Conservation (phyloP, 1,140 invertebrate species). For the Ylistrum balloti region DNA sequence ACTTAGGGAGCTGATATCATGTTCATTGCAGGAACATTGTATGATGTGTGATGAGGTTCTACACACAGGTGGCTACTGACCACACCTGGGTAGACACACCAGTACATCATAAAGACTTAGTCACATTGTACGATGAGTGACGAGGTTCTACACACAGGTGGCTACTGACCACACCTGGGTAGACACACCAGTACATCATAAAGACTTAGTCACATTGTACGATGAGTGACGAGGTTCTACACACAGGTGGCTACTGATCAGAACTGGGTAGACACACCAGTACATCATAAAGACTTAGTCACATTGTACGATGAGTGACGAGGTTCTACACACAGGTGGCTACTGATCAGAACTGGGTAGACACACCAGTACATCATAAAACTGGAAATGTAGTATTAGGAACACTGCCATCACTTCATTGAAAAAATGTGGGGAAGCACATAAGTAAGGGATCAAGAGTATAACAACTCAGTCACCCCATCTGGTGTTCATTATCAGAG, state of each 20-base stretch:
- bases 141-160: no score
- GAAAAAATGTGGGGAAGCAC: conserved; percentile 14
- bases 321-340: not conserved
- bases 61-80: no score
- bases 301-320: not conserved
- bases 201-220: no score
- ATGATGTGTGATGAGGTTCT: no score
- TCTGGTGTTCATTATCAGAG: not conserved
- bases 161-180: no score
- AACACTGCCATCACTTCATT: not conserved
- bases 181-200: no score
- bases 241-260: not conserved
- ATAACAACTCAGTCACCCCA: not conserved
- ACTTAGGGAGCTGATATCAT: no score
- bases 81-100: no score
- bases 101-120: no score
- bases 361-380: not conserved
- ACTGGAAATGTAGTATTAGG: not conserved
- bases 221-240: no score
- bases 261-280: not conserved
- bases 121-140: no score
- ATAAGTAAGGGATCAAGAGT: not conserved
- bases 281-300: not conserved
- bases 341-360: not conserved
- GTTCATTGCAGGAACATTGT: no score